Conservation (phyloP, 2,888 invertebrate genomes). For the Odontocolon sp. region DNA sequence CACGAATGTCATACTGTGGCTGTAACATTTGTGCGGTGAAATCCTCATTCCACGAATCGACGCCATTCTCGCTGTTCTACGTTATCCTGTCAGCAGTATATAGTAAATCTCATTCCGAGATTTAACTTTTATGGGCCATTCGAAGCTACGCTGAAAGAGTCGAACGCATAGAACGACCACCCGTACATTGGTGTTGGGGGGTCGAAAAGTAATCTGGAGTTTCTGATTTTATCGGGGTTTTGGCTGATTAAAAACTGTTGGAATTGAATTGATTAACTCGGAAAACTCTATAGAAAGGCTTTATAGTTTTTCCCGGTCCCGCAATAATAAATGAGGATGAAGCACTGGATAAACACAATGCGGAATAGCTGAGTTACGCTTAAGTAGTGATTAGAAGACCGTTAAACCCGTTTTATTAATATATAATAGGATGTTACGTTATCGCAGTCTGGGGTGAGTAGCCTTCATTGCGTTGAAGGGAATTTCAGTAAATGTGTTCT, state of each 20-base stretch:
- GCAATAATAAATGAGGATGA: neutral
- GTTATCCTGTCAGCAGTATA: constrained; percentile 16
- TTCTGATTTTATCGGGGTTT: neutral
- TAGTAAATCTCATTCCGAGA: neutral
- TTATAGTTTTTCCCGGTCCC: no score
- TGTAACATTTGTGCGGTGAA: constrained; percentile 1
- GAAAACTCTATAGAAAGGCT: neutral
- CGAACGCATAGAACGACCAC: neutral
- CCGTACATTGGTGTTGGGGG: neutral
- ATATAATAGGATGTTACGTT: neutral
- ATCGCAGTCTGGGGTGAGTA: no score
- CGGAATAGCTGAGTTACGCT: neutral
- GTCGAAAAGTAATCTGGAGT: neutral
- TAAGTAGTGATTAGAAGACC: constrained; percentile 6
- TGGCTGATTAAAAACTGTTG: neutral
- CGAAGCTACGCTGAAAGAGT: constrained; percentile 33
- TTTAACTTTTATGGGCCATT: constrained; percentile 34
- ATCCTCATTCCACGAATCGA: constrained; percentile 45
- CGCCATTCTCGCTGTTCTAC: neutral
- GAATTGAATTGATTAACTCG: neutral
- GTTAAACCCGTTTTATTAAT: constrained; percentile 34
- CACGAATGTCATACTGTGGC: constrained; percentile 33
- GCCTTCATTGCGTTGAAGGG: no score
- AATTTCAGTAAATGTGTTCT: no score
- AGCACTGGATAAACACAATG: neutral